These are phyloP conservation scores for Lutraria lutraria DNA, from an alignment of 2,888 invertebrate species.

Conservation along the genomic window DNA sequence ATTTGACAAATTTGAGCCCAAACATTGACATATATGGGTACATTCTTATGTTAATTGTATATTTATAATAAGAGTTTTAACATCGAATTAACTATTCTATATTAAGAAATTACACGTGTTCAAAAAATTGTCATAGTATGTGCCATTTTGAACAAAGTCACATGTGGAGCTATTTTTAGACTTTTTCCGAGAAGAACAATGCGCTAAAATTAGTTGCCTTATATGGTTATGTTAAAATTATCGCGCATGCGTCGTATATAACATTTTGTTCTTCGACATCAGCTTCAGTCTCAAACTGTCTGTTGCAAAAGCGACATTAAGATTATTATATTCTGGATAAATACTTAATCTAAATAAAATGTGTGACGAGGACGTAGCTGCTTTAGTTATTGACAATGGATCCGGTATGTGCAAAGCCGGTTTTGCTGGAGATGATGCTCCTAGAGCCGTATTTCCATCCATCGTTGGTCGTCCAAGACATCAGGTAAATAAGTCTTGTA, in stretches of 20 bases:
- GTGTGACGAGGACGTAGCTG: constrained; percentile 86
- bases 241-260: constrained; percentile 51
- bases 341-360: constrained; percentile 40
- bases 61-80: too few relatives aligned
- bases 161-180: constrained; percentile 24
- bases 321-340: not conserved
- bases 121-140: not conserved
- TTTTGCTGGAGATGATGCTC: constrained; percentile 83
- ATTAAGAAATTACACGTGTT: too few relatives aligned
- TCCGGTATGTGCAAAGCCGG: constrained; percentile 89
- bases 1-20: too few relatives aligned
- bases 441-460: constrained; percentile 81
- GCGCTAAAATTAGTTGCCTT: constrained; percentile 53
- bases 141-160: constrained; percentile 31
- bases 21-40: too few relatives aligned
- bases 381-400: constrained; percentile 91
- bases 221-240: constrained; percentile 60
- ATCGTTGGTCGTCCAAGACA: constrained; percentile 81
- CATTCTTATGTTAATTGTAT: too few relatives aligned
- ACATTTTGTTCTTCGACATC: not conserved
- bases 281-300: constrained; percentile 20
- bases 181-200: constrained; percentile 49
- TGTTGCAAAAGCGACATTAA: not conserved
- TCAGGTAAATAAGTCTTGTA: constrained; percentile 73
- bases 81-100: too few relatives aligned